These are phyloP conservation scores for Sipha maydis DNA, from an alignment of 2,888 invertebrate genomes.

Conservation along the genomic window DNA sequence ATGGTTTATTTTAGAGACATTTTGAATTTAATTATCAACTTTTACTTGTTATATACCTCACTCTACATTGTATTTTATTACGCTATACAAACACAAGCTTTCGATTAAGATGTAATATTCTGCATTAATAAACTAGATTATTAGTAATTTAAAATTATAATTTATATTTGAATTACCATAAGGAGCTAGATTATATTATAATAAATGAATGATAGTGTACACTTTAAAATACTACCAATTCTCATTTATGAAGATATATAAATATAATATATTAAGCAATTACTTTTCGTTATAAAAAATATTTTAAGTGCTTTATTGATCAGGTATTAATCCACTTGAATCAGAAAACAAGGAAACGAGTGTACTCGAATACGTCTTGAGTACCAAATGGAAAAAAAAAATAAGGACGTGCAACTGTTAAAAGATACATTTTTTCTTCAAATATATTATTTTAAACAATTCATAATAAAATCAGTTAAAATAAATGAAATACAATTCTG, in stretches of 20 bases:
- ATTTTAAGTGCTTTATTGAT: neutral
- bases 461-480: neutral
- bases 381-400: neutral
- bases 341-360: neutral
- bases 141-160: conserved; percentile 14
- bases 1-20: neutral
- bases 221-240: neutral
- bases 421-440: neutral
- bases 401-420: neutral
- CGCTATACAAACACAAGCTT: conserved; percentile 39
- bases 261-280: too few species aligned
- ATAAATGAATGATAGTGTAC: neutral
- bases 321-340: neutral
- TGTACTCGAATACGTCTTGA: neutral
- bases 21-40: conserved; percentile 5
- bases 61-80: neutral
- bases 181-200: neutral
- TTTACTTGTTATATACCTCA: neutral
- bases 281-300: too few species aligned
- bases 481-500: neutral
- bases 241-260: neutral
- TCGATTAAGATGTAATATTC: conserved; percentile 32
- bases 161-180: neutral
- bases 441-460: neutral
- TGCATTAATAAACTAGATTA: conserved; percentile 2